Percentiles rank a stretch among this genome's conserved stretches.
Conservation (phyloP, 37 sponge, comb jelly and placozoan genomes). For the Chondrilla cf. caribensis region DNA sequence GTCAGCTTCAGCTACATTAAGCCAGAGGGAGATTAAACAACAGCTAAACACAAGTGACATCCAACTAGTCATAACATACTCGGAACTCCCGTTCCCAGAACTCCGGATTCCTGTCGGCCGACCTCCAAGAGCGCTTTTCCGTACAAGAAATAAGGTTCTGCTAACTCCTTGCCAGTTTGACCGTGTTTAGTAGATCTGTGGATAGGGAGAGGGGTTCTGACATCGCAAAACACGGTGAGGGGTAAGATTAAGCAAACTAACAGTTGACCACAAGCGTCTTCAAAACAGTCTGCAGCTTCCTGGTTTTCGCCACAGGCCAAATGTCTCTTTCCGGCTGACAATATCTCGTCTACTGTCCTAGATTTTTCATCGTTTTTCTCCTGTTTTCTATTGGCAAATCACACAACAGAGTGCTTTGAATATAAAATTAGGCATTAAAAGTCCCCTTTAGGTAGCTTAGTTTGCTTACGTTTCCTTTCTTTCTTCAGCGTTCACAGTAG, state of each 20-base stretch:
- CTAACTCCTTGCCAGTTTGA: constrained; percentile 56
- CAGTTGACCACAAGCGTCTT: constrained; percentile 46
- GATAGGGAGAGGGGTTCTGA: not conserved
- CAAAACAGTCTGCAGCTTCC: constrained; percentile 41
- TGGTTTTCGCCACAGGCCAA: constrained; percentile 43
- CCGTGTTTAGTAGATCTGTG: constrained; percentile 41
- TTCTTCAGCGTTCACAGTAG: not conserved
- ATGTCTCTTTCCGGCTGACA: constrained; percentile 47
- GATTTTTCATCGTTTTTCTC: too few relatives aligned
- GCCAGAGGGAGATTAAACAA: not conserved
- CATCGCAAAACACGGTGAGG: not conserved
- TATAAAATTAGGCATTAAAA: not conserved
- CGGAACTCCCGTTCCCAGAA: constrained; percentile 54
- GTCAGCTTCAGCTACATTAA: not conserved
- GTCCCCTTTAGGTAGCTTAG: not conserved
- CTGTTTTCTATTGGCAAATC: not conserved
- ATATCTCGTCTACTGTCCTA: constrained; percentile 28
- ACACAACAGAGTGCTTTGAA: too few relatives aligned
- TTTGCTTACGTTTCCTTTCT: not conserved
- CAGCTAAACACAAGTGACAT: not conserved
- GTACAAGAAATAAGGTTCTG: constrained; percentile 81
- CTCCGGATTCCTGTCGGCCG: constrained; percentile 32
- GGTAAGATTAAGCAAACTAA: constrained; percentile 17
- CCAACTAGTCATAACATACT: constrained; percentile 39
- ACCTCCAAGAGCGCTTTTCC: constrained; percentile 75